These are phyloP conservation scores for Neuroscelio doddi DNA, from an alignment of 2,888 invertebrate species.

Conservation along the genomic window DNA sequence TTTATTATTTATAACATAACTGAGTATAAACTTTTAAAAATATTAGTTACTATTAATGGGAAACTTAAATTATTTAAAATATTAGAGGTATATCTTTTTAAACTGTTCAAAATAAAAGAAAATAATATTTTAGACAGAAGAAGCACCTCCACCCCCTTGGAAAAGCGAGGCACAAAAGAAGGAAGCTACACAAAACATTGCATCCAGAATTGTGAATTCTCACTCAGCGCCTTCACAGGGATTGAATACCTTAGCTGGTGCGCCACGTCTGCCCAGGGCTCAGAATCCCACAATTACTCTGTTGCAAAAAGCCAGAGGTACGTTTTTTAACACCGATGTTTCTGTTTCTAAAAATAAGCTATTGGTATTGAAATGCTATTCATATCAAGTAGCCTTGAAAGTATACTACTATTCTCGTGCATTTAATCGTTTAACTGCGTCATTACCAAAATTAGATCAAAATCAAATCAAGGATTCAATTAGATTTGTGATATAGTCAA, in stretches of 20 bases:
- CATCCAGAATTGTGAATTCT: slow-evolving; percentile 68
- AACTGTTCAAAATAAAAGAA: slow-evolving; percentile 1
- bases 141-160: slow-evolving; percentile 59
- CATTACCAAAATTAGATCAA: slow-evolving; percentile 35
- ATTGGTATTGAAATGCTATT: slow-evolving; percentile 25
- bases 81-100: no score
- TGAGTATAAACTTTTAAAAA: no score
- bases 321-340: slow-evolving; percentile 42
- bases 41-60: no score
- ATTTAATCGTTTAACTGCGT: slow-evolving; percentile 19
- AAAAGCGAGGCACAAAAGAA: slow-evolving; percentile 53
- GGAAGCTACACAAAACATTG: slow-evolving; percentile 56
- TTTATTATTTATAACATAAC: no score
- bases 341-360: not conserved
- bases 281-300: slow-evolving; percentile 92
- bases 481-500: slow-evolving; percentile 31
- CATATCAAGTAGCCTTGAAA: slow-evolving; percentile 23
- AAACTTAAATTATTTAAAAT: no score
- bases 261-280: slow-evolving; percentile 79
- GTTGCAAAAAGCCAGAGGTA: slow-evolving; percentile 91
- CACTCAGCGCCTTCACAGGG: slow-evolving; percentile 80
- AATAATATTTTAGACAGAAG: slow-evolving; percentile 11
- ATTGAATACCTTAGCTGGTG: slow-evolving; percentile 71
- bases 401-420: slow-evolving; percentile 26
- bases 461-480: slow-evolving; percentile 32